These are phyloP conservation scores for Peromyscus attwateri DNA, from an alignment of 2,797 vertebrate genomes.

Conservation along the genomic window DNA sequence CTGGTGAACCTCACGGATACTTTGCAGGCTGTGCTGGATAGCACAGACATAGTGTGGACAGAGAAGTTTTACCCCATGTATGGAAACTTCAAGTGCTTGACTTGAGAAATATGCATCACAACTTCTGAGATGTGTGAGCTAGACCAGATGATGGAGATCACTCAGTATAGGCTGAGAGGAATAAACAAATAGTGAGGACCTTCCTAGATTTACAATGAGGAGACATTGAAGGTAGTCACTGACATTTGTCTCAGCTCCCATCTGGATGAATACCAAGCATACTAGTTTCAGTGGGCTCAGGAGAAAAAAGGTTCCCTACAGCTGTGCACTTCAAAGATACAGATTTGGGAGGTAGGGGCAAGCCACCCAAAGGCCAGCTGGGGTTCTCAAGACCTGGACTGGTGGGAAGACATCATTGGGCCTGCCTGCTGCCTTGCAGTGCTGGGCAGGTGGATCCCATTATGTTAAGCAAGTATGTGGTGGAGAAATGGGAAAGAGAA, in stretches of 20 bases:
- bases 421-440: neutral
- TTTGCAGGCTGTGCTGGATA: neutral
- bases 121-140: neutral
- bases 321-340: neutral
- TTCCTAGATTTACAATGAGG: neutral
- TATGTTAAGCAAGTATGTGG: neutral
- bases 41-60: neutral
- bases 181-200: neutral
- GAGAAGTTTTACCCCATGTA: neutral
- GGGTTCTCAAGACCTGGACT: neutral
- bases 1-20: neutral
- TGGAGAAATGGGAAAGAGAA: neutral
- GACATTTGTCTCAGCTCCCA: neutral
- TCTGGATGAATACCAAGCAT: neutral
- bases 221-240: neutral
- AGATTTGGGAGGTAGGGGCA: neutral
- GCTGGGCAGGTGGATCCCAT: neutral
- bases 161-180: neutral
- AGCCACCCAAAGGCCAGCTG: neutral
- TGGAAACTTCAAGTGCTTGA: neutral
- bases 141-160: too few species aligned
- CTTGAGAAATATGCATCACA: neutral
- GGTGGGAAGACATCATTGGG: rapidly evolving
- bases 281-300: neutral
- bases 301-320: neutral